Evolutionary conservation across 1,140 invertebrate species (phyloP), one percentile per base, ranked within the genome.

Genomic region (Cotesia typhae): DNA sequence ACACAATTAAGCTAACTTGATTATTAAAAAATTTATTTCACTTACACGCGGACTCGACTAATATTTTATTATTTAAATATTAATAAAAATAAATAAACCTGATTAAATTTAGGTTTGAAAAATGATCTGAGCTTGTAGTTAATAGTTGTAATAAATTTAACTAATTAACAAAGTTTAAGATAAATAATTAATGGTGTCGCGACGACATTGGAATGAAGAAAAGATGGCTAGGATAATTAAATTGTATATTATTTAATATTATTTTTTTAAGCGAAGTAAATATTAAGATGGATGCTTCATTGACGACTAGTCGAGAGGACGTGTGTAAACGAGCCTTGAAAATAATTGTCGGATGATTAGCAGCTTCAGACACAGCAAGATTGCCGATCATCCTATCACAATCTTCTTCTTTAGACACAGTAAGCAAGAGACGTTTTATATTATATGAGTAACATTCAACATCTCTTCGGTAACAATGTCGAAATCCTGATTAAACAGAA

Each of bases 331-430:
- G 79, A 82, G 75, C 75, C 79, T 81, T 78, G 75, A 70, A 59
- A 72, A 81, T 78, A 80, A 78, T 80, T 80, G 71, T 82, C 77
- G 75, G 36, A 57, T 59, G 53, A 61, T 64, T 38, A 28, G 35
- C 41, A 3, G 17, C 20, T 55, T 53, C 38, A 55, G 14, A 71
- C 57, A 67, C 71, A 67, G 53, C 51, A 64, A 37, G 61, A 60
- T 41, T 70, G 41, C 10, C 37, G 53, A 75, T 59, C 78, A 80
- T 82, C 79, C 81, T 85, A 84, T 85, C 83, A 84, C 84, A 85
- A 84, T 85, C 80, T 80, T 82, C 81, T 79, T 77, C 79, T 78
- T 73, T 80, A 51, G 41, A 66, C 70, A 70, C 38, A 60, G 71
- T 38, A 65, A 64, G 66, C 72, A 60, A 67, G 74, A 67, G 73